Evolutionary conservation across 2,888 invertebrate genomes (phyloP), one percentile per base, ranked within the genome.

Genomic region (Dioctria linearis): DNA sequence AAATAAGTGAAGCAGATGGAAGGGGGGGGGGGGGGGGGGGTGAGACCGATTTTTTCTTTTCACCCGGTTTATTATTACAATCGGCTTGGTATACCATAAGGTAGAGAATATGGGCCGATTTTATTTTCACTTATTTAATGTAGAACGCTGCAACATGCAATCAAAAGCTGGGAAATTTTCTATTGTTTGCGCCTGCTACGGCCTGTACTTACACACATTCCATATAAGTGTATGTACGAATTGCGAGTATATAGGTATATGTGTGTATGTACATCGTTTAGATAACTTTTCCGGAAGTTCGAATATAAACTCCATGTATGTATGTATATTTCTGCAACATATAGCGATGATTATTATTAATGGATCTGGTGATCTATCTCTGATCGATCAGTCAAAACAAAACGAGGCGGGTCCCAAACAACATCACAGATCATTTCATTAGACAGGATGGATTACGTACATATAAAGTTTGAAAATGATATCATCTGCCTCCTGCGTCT

Each of bases 211-310:
- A 25, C 25, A 25, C 5, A n/a, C 11, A 11, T n/a, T 54, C 0
- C 11, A 11, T n/a, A 11, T 11, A n/a, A 54, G 4, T 54, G 4
- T 54, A 8, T 54, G 11, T 5, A 46, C 1, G 4, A 54, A 54
- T n/a, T 54, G 6, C 3, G 4, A 54, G 11, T 54, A 9, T 46
- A 9, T 9, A 5, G 1, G 1, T 46, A 9, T 9, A 5, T 1
- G 1, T 9, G 6, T 46, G 49, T 46, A 54, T 54, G 11, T 54
- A 54, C 11, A 11, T 8, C 54, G 54, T n/a, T 54, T 54, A 11
- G 54, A 54, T 54, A 3, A 54, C 6, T n/a, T 54, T 54, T 54
- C 54, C 54, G 54, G 54, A 54, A 54, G 54, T 54, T 54, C 54
- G 11, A 8, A 54, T 8, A 1, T 3, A 25, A n/a, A 54, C 2